These are phyloP conservation scores for Lithophane semibrunnea DNA, from an alignment of 2,888 invertebrate species.

Conservation along the genomic window DNA sequence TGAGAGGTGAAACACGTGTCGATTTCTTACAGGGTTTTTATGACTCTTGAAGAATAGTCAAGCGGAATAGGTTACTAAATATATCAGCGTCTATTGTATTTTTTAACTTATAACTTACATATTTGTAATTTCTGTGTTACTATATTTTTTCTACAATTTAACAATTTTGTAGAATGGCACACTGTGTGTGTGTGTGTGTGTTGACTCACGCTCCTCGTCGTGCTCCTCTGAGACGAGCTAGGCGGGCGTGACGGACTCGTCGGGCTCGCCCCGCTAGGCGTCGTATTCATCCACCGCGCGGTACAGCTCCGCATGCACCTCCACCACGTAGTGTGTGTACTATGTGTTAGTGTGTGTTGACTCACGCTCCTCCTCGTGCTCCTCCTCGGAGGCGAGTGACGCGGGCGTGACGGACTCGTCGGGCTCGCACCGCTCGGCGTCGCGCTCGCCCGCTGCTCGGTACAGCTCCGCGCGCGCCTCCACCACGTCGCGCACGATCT, in stretches of 20 bases:
- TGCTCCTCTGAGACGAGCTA: constrained; percentile 68
- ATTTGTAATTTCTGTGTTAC: not conserved
- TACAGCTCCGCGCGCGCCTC: constrained; percentile 93
- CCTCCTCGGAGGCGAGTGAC: constrained; percentile 70
- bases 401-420: constrained; percentile 75
- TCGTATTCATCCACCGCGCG: constrained; percentile 81
- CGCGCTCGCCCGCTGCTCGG: constrained; percentile 82
- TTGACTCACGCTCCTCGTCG: constrained; percentile 69
- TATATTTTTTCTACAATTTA: not conserved
- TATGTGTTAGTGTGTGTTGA: constrained; percentile 16
- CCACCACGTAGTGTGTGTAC: not conserved
- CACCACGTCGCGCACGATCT: constrained; percentile 94
- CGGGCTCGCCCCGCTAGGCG: constrained; percentile 65
- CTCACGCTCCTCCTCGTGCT: constrained; percentile 72
- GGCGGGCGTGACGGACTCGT: constrained; percentile 75
- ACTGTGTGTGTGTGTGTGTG: not conserved
- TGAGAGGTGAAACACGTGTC: too few relatives aligned
- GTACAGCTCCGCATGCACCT: constrained; percentile 78
- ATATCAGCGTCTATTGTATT: too few relatives aligned
- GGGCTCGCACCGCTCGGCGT: constrained; percentile 65
- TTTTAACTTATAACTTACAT: not conserved
- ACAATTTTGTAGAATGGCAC: not conserved
- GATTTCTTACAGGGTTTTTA: too few relatives aligned
- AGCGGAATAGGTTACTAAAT: too few relatives aligned
- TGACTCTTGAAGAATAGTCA: too few relatives aligned